phyloP scores from a whole-genome alignment of 2,797 vertebrate genomes.

The Leontocebus nigricollis region DNA sequence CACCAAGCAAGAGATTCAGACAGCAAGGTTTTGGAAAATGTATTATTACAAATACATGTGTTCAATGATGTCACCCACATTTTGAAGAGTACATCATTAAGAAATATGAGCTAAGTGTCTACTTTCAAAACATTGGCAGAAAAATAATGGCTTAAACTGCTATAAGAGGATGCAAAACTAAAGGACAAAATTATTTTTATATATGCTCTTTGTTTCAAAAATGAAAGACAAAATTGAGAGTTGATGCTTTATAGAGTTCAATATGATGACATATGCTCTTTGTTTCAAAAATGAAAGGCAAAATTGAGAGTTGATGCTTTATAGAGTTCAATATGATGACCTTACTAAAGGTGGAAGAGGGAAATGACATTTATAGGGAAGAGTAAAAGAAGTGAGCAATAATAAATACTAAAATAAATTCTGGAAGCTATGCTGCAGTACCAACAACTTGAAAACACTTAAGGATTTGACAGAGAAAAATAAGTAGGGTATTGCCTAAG shows the following conservation, averaged over 20 bases:
- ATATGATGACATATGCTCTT: neutral
- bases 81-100: constrained; percentile 57
- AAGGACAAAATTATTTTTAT: constrained; percentile 22
- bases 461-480: constrained; percentile 2
- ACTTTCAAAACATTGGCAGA: constrained; percentile 44
- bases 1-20: constrained; percentile 15
- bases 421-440: neutral
- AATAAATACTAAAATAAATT: constrained; percentile 39
- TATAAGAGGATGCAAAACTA: neutral
- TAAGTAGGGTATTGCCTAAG: neutral
- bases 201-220: constrained; percentile 24
- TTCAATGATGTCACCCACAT: constrained; percentile 52
- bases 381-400: neutral
- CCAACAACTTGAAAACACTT: constrained; percentile 15
- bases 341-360: neutral
- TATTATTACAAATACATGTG: constrained; percentile 29
- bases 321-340: neutral
- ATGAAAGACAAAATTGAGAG: constrained; percentile 51
- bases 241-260: constrained; percentile 22
- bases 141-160: constrained; percentile 46
- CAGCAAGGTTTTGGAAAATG: constrained; percentile 11
- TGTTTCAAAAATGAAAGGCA: constrained; percentile 42
- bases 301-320: constrained; percentile 51
- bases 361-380: constrained; percentile 15
- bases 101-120: constrained; percentile 51